Conservation (phyloP, 2,888 invertebrate genomes). For the Cynaeus angustus region DNA sequence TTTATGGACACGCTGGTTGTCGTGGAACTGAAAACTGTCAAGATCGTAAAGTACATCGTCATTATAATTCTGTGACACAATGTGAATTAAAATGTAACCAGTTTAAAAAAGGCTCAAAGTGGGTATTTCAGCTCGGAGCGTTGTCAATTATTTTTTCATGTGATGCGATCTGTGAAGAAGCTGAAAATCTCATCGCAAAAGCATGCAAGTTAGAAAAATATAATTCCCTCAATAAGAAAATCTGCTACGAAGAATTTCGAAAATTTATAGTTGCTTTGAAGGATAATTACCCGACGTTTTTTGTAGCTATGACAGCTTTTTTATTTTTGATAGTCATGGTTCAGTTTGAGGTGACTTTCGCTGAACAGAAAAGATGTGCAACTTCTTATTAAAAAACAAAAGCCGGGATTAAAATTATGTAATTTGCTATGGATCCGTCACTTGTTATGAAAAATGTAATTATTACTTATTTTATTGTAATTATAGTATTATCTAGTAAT, state of each 20-base stretch:
- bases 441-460: too few relatives aligned
- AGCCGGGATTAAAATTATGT: too few relatives aligned
- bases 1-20: neutral
- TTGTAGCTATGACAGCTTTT: neutral
- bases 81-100: too few relatives aligned
- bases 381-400: too few relatives aligned
- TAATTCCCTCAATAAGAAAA: neutral
- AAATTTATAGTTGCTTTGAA: neutral
- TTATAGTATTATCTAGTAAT: too few relatives aligned
- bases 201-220: conserved; percentile 1
- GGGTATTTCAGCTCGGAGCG: conserved; percentile 33
- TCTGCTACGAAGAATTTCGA: neutral
- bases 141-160: conserved; percentile 21
- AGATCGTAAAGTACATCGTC: too few relatives aligned
- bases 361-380: neutral
- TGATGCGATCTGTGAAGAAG: conserved; percentile 2
- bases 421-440: too few relatives aligned
- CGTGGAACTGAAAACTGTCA: too few relatives aligned
- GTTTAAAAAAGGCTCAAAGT: too few relatives aligned
- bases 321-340: neutral
- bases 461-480: too few relatives aligned
- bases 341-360: neutral
- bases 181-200: neutral
- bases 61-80: neutral
- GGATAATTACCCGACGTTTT: neutral